phyloP scores from a whole-genome alignment of 2,888 invertebrate species.

The Cheiracanthium punctorium region DNA sequence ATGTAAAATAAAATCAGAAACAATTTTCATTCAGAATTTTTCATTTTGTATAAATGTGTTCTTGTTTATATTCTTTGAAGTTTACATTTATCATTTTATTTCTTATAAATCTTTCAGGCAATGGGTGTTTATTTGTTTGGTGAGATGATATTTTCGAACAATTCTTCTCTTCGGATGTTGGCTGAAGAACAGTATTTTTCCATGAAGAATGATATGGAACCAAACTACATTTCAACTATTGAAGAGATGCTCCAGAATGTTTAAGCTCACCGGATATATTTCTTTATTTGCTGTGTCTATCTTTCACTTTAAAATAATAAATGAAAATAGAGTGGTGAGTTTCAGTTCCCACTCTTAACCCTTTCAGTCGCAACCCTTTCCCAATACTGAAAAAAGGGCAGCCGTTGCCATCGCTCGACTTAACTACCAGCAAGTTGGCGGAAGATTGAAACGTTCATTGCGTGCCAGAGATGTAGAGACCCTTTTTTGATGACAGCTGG shows the following conservation, averaged over 20 bases:
- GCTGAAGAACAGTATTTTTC: constrained; percentile 73
- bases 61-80: not conserved
- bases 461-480: no score
- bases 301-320: no score
- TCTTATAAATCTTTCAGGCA: constrained; percentile 73
- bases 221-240: constrained; percentile 32
- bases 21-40: not conserved
- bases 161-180: constrained; percentile 69
- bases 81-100: not conserved
- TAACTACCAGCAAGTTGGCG: no score
- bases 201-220: constrained; percentile 73
- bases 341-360: no score
- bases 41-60: not conserved
- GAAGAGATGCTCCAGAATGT: constrained; percentile 27
- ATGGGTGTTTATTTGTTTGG: constrained; percentile 78
- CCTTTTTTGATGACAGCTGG: no score
- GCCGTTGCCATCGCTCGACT: no score
- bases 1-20: not conserved
- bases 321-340: no score
- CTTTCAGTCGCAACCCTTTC: no score
- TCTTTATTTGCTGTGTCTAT: not conserved
- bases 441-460: no score
- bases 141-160: constrained; percentile 75
- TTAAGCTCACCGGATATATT: not conserved
- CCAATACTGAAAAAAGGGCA: no score